Conservation (phyloP, 37 sponge, comb jelly and placozoan species). For the Diacarnus erythraeanus region DNA sequence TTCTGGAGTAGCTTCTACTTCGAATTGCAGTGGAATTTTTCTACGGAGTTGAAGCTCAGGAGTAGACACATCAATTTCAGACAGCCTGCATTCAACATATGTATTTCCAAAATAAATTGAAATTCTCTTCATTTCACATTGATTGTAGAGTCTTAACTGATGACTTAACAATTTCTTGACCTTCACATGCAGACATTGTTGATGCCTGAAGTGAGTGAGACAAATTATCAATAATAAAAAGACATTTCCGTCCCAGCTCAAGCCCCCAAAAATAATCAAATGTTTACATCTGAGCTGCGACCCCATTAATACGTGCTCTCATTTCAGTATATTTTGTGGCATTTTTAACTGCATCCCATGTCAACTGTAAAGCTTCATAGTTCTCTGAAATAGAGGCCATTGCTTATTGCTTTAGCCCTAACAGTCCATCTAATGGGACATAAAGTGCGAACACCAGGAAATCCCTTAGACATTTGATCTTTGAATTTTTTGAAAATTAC, state of each 20-base stretch:
- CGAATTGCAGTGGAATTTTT: constrained; percentile 24
- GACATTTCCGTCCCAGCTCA: neutral
- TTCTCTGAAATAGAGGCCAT: neutral
- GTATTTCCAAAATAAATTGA: constrained; percentile 31
- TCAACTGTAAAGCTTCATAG: neutral
- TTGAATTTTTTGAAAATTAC: neutral
- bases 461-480: neutral
- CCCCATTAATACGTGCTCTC: too few species aligned
- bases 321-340: neutral
- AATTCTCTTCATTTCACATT: constrained; percentile 3
- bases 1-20: constrained; percentile 33
- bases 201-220: neutral
- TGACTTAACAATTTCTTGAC: neutral
- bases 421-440: neutral
- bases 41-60: constrained; percentile 35
- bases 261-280: neutral
- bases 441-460: neutral
- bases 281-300: neutral
- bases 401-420: neutral
- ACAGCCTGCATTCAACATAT: neutral
- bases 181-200: neutral
- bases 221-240: neutral
- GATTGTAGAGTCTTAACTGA: constrained; percentile 9
- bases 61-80: neutral
- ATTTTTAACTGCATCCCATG: neutral